Conservation (phyloP, 1,140 invertebrate species). For the Caerostris extrusa region DNA sequence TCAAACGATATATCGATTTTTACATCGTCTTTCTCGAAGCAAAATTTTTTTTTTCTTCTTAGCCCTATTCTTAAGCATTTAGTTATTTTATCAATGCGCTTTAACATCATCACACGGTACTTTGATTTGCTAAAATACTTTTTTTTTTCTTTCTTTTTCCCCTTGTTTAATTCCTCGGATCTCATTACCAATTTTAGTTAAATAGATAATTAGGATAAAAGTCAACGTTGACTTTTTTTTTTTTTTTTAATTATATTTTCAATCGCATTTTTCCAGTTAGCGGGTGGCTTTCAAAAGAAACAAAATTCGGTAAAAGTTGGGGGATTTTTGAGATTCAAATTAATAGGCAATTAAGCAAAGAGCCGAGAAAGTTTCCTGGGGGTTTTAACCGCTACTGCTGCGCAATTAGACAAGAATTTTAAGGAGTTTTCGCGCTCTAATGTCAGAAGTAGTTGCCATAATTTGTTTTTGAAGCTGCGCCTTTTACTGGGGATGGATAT, state of each 20-base stretch:
- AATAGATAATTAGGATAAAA: slow-evolving; percentile 59
- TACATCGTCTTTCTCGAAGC: background rate
- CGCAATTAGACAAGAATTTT: slow-evolving; percentile 66
- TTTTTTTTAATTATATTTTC: slow-evolving; percentile 1
- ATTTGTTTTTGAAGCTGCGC: background rate
- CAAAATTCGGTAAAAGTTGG: background rate
- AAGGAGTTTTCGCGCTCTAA: slow-evolving; percentile 19
- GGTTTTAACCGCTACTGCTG: background rate
- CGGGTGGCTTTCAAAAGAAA: background rate
- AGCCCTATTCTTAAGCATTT: background rate
- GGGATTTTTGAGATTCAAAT: slow-evolving; percentile 46
- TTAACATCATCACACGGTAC: background rate
- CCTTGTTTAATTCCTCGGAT: background rate
- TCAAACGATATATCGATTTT: slow-evolving; percentile 46
- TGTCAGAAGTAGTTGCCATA: background rate
- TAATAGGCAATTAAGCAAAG: slow-evolving; percentile 65
- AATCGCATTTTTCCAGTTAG: slow-evolving; percentile 20
- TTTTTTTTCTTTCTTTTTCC: background rate
- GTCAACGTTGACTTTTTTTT: background rate
- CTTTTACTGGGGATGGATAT: background rate
- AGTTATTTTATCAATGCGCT: slow-evolving; percentile 4
- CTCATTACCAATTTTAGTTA: slow-evolving; percentile 59
- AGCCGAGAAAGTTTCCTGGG: background rate
- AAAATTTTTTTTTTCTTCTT: background rate
- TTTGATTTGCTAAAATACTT: background rate